Base-by-base conservation (phyloP, 2,888 invertebrate genomes). In the Ophion costatus region DNA sequence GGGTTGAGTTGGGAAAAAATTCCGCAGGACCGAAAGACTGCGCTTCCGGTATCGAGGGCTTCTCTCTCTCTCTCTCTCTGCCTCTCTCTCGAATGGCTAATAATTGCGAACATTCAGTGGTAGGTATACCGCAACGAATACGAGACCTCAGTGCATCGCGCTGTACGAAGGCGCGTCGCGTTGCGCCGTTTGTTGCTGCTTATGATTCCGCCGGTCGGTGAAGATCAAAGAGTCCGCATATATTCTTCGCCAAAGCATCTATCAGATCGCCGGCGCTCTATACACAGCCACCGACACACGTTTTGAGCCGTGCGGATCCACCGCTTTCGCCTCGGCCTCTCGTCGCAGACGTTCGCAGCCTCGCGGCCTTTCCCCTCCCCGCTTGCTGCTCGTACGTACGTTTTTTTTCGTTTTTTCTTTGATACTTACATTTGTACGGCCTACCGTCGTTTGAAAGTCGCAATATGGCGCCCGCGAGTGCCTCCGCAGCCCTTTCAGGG, bases 221-320 rank as follows among this genome's bases (percentile, higher is more conserved):
- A 89, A 91, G 87, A 90, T 91, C 91, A 91, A 91, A 91, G 91
- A 83, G 66, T 64, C 83, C 87, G 70, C 74, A 71, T 66, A 59
- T 59, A 84, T 75, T 78, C 74, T 70, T 84, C 74, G 70, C 70
- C 64, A 69, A 77, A 87, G 86, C 89, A 88, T 91, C 89, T 90
- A 89, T 90, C 89, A 90, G 80, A 88, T 75, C 84, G 79, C 82
- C 81, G 84, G 84, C 79, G 77, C 11, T 51, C 77, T 79, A 73
- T 71, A 51, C 71, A 76, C 73, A 67, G 69, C 78, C 75, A 71
- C 80, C 80, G 66, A 70, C 51, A 69, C 61, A 61, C 20, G 33
- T 61, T 42, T 7, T 56, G 29, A 75, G 22, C 33, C 51, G 42
- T 2, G n/a, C 38, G 33, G 71, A 73, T 24, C 38, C 29, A 24